phyloP scores from a whole-genome alignment of 2,113 vertebrate species.

The Menidia beryllina region DNA sequence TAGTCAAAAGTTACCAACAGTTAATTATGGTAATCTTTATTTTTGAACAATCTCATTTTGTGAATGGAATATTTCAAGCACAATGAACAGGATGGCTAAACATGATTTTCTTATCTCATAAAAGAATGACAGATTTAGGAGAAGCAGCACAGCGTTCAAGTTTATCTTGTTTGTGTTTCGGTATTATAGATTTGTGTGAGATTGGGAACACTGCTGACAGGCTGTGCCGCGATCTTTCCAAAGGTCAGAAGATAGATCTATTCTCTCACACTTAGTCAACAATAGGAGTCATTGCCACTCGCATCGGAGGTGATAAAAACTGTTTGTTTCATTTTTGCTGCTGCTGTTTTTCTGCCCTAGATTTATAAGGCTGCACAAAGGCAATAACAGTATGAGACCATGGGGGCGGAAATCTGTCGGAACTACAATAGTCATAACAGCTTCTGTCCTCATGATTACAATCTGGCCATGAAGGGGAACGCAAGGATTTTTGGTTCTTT shows the following conservation, averaged over 20 bases:
- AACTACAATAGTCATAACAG: conserved; percentile 49
- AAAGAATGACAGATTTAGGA: conserved; percentile 21
- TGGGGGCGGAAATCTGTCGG: conserved; percentile 45
- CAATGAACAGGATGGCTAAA: neutral
- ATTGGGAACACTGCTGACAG: conserved; percentile 25
- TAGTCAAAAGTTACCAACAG: neutral
- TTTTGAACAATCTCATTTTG: neutral
- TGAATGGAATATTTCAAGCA: neutral
- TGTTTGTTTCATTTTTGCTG: conserved; percentile 5
- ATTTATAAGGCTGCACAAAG: conserved; percentile 53
- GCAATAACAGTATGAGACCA: conserved; percentile 58
- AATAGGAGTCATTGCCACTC: conserved; percentile 59
- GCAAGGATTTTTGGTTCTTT: neutral
- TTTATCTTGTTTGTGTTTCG: conserved; percentile 31
- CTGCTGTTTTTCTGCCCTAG: conserved; percentile 51
- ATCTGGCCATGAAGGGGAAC: conserved; percentile 15
- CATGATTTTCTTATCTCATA: neutral
- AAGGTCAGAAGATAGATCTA: conserved; percentile 65
- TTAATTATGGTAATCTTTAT: conserved; percentile 6
- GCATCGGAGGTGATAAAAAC: conserved; percentile 56
- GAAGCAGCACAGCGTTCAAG: neutral
- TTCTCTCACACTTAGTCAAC: conserved; percentile 70
- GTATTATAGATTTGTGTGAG: conserved; percentile 29
- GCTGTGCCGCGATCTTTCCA: conserved; percentile 33
- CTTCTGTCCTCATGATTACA: conserved; percentile 52